These are phyloP conservation scores for Aphodius granarius DNA, from an alignment of 2,888 invertebrate species.

Conservation along the genomic window DNA sequence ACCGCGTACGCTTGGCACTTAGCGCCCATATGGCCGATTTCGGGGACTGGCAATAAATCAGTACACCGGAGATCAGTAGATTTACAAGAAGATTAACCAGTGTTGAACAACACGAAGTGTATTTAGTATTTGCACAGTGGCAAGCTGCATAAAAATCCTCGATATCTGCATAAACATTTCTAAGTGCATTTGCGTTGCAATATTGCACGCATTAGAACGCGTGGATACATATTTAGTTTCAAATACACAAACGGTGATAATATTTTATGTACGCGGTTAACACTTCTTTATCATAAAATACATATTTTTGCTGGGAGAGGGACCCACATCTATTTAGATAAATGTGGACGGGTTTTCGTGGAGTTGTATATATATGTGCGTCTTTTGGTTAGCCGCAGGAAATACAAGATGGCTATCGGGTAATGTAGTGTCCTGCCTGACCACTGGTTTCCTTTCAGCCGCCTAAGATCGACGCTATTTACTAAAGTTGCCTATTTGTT, in stretches of 20 bases:
- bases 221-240: not conserved
- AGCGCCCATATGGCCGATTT: not conserved
- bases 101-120: not conserved
- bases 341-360: constrained; percentile 43
- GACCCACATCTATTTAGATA: constrained; percentile 45
- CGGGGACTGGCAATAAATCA: not conserved
- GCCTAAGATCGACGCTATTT: constrained; percentile 41
- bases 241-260: constrained; percentile 8
- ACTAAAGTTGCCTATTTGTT: constrained; percentile 36
- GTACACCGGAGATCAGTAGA: not conserved
- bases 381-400: constrained; percentile 52
- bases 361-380: constrained; percentile 48
- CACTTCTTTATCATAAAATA: constrained; percentile 43
- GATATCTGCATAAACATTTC: not conserved
- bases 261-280: constrained; percentile 19
- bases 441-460: constrained; percentile 48
- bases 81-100: not conserved
- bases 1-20: not conserved
- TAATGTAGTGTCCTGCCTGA: constrained; percentile 49
- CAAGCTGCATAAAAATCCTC: not conserved
- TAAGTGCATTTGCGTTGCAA: not conserved
- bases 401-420: constrained; percentile 54
- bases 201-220: not conserved
- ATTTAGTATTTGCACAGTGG: not conserved
- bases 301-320: constrained; percentile 41